Evolutionary conservation across 2,888 invertebrate species (phyloP), one percentile per base, ranked within the genome.

Genomic region (Desoria tigrina): DNA sequence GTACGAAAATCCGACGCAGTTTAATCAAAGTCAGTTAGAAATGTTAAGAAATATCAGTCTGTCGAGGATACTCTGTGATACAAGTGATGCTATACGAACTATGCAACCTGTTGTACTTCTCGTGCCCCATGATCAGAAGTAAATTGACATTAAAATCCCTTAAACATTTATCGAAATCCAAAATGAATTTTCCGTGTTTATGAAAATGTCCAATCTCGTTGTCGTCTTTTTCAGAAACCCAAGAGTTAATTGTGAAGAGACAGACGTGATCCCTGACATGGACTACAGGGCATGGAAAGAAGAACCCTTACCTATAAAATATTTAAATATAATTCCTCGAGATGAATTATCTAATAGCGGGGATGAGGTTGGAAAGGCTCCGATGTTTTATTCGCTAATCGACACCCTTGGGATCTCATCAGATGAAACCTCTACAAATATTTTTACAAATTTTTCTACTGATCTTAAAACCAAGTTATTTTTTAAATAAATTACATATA

Each of bases 1-100:
- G 83, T 84, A 82, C 73, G 82, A 82, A 69, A 81, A 82, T 66
- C 78, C 78, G 1, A 77, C 77, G 7, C 78, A 79, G 45, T 89
- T 92, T 77, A 90, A 89, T 0, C 86, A 87, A 2, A 86, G 87
- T 0, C 92, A 92, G 78, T 79, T 92, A 2, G 86, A 88, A 73
- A 88, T 90, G 74, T 84, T 92, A 50, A 82, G 90, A 37, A 83
- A 86, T 58, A 84, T 88, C 18, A 87, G 88, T 0, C 81, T 92
- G 50, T 86, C 91, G 0, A 87, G 90, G 78, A 84, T 92, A 2
- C 81, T 90, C 7, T 90, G 90, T 77, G 83, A 85, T 56, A 88
- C 87, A 0, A 81, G 87, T 75, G 86, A 84, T 74, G 84, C 84
- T 39, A 85, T 89, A 45, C 85, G 86, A 69, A 87, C 84, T 21